Conservation (phyloP, 2,797 vertebrate species). For the Melopsittacus undulatus region DNA sequence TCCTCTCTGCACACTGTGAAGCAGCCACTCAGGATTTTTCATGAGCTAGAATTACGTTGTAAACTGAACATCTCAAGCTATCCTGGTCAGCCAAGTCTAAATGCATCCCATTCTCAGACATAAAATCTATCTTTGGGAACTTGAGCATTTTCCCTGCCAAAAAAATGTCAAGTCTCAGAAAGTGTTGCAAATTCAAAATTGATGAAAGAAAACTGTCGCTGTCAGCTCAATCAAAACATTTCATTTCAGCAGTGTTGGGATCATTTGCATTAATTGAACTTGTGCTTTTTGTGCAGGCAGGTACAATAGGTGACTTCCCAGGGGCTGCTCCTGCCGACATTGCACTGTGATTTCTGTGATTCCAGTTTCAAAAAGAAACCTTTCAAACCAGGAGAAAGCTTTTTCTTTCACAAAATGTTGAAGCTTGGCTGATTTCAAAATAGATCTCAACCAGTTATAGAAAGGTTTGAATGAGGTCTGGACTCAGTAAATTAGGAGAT, state of each 20-base stretch:
- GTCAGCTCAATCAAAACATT: background rate
- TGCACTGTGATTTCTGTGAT: background rate
- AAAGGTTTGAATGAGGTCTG: conserved; percentile 29
- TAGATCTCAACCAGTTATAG: conserved; percentile 26
- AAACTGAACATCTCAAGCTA: background rate
- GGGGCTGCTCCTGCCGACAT: background rate
- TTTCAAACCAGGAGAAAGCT: conserved; percentile 26
- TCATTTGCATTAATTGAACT: background rate
- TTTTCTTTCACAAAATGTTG: background rate
- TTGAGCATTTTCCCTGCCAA: background rate
- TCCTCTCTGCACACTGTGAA: background rate
- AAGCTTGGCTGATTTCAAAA: conserved; percentile 46
- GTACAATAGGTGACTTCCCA: conserved; percentile 7
- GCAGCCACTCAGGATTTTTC: background rate
- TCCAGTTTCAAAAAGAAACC: conserved; percentile 21
- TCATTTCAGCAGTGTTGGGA: background rate
- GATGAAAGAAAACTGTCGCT: background rate
- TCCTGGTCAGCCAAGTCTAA: background rate
- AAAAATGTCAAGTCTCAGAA: background rate
- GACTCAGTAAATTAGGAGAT: background rate
- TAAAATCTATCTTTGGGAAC: background rate
- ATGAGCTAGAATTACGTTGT: background rate
- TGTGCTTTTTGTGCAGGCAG: background rate
- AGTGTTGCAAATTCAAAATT: background rate
- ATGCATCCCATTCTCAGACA: background rate